phyloP scores from a whole-genome alignment of 2,888 invertebrate genomes.

The Archaeoteleia sp. region DNA sequence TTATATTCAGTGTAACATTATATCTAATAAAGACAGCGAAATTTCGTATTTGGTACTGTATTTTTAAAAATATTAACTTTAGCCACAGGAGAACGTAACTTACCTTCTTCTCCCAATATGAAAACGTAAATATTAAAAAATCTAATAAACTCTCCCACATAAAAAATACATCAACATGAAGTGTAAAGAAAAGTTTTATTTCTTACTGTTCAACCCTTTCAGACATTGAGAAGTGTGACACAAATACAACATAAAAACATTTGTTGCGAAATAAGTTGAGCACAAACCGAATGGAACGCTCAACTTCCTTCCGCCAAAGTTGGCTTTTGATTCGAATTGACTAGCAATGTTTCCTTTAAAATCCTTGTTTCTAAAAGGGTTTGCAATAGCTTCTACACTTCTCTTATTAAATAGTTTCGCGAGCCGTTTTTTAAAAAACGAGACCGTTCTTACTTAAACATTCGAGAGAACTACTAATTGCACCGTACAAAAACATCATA shows the following conservation, averaged over 20 bases:
- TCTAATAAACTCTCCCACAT: too few relatives aligned
- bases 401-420: slow-evolving; percentile 23
- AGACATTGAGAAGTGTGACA: slow-evolving; percentile 12
- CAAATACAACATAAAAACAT: too few relatives aligned
- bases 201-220: slow-evolving; percentile 20
- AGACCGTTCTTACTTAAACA: slow-evolving; percentile 11
- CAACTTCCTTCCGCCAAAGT: slow-evolving; percentile 17
- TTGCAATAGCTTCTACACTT: slow-evolving; percentile 16
- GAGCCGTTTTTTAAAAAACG: slow-evolving; percentile 30
- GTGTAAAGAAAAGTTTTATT: slow-evolving; percentile 4
- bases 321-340: slow-evolving; percentile 36
- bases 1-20: too few relatives aligned
- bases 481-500: slow-evolving; percentile 50
- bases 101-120: too few relatives aligned
- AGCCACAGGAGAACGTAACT: too few relatives aligned
- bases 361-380: slow-evolving; percentile 22
- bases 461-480: slow-evolving; percentile 34
- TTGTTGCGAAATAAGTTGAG: slow-evolving; percentile 6
- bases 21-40: too few relatives aligned
- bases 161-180: too few relatives aligned
- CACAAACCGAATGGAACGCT: slow-evolving; percentile 12
- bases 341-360: slow-evolving; percentile 20
- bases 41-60: too few relatives aligned
- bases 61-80: too few relatives aligned
- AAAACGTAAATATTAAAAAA: too few relatives aligned